Percentiles rank a stretch among this genome's conserved stretches.
Conservation (phyloP, 2,888 invertebrate species). For the Epiblema foenella region DNA sequence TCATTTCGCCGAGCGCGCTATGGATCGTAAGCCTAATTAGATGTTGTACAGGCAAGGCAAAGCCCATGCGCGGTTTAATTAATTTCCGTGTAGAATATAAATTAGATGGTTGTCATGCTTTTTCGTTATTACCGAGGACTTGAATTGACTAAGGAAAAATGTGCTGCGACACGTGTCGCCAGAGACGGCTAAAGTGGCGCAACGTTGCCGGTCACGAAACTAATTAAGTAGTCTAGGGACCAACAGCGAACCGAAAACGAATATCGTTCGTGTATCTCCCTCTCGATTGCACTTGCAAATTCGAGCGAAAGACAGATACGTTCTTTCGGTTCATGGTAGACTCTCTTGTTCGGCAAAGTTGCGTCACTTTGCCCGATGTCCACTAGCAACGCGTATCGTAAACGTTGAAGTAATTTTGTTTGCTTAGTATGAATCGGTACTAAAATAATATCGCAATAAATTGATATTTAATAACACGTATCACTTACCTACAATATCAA, state of each 20-base stretch:
- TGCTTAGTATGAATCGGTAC: neutral
- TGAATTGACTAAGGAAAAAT: neutral
- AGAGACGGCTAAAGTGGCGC: neutral
- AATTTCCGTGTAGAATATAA: conserved; percentile 28
- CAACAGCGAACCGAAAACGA: too few relatives aligned
- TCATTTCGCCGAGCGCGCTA: conserved; percentile 31
- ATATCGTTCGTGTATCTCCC: too few relatives aligned
- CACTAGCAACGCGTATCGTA: too few relatives aligned
- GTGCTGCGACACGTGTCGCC: neutral
- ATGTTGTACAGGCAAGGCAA: conserved; percentile 28
- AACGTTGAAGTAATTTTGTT: neutral
- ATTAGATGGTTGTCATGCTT: conserved; percentile 18
- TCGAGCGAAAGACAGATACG: too few relatives aligned
- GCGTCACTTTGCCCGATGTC: too few relatives aligned
- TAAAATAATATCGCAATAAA: neutral
- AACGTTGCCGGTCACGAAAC: too few relatives aligned
- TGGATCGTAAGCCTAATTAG: conserved; percentile 38
- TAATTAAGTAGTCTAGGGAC: too few relatives aligned
- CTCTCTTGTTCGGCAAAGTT: too few relatives aligned
- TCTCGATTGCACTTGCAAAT: too few relatives aligned
- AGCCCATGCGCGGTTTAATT: conserved; percentile 36
- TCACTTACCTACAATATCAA: neutral
- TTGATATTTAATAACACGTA: neutral
- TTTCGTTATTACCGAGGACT: neutral
- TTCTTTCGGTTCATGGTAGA: too few relatives aligned